Base-by-base conservation (phyloP, 2,797 vertebrate species). In the Chanos chanos region DNA sequence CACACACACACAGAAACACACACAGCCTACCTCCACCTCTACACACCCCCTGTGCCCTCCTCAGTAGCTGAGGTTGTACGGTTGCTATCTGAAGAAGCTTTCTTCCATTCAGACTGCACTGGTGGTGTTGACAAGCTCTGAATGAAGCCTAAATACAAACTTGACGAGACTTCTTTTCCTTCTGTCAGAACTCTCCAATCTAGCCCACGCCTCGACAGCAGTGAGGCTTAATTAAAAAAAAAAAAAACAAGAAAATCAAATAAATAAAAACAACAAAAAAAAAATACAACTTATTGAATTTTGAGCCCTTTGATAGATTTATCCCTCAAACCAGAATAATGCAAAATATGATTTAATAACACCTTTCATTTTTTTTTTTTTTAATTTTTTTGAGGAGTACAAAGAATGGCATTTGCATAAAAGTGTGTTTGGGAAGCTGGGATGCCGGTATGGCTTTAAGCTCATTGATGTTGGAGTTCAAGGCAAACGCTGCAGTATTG, bases 291-390 rank as follows among this genome's bases (percentile, higher is more conserved):
- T 86, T 87, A 88, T 86, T 88, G 85, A 89, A 89, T 85, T 80
- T 59, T 77, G 81, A 82, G 83, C 76, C 80, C 86, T 89, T 89
- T 90, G 87, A 89, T 89, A 87, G 86, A 87, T 89, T 84, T 86
- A 87, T 86, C 84, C 85, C 84, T 81, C 81, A 79, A 78, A 85
- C 79, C 79, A 77, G 80, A 89, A 89, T 85, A 89, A 89, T 86
- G 81, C 81, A 86, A 83, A 89, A 86, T 85, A 87, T 89, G 85
- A 87, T 87, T 89, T 85, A 89, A 89, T 89, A 89, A 86, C 85
- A 86, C 81, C 85, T 89, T 89, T 89, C 85, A 87, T 86, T 84
- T 69, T 77, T 74, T n/a, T n/a, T n/a, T n/a, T n/a, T n/a, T n/a
- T n/a, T n/a, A n/a, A n/a, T n/a, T n/a, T n/a, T n/a, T n/a, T n/a